Evolutionary conservation across 2,113 vertebrate genomes (phyloP).

Genomic region (Marmota flaviventris): DNA sequence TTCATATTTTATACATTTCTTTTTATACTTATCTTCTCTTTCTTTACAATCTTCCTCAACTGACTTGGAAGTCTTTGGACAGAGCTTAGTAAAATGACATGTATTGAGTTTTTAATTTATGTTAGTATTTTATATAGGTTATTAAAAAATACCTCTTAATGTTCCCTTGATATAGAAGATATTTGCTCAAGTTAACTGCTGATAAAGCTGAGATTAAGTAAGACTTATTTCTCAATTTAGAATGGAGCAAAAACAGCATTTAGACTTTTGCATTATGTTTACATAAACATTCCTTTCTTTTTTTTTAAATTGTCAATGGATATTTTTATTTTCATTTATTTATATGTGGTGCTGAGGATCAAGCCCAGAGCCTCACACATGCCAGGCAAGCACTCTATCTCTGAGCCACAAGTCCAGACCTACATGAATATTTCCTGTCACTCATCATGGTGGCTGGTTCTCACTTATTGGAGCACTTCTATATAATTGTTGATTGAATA

Average conservation of each 20-base stretch:
- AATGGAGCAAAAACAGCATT: not conserved
- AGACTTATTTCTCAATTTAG: not conserved
- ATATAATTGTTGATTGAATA: not conserved
- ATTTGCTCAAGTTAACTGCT: not conserved
- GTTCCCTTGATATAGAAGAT: not conserved
- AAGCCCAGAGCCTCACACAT: no score
- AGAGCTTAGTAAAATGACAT: not conserved
- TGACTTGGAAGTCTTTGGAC: not conserved
- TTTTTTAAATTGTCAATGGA: no score
- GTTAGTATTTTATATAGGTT: not conserved
- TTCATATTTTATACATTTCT: not conserved
- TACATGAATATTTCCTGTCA: not conserved
- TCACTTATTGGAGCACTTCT: rapidly evolving
- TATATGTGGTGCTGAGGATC: no score
- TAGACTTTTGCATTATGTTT: not conserved
- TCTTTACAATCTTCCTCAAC: not conserved
- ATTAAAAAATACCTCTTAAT: not conserved
- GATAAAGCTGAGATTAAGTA: not conserved
- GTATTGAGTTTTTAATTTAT: not conserved
- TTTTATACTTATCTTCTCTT: not conserved
- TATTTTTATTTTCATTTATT: no score
- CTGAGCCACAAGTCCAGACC: no score
- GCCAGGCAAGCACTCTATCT: no score
- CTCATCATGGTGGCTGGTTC: not conserved
- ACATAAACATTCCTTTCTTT: no score